Percentiles rank a stretch among this genome's conserved stretches.
Conservation (phyloP, 2,888 invertebrate species). For the Lasioglossum lativentre region DNA sequence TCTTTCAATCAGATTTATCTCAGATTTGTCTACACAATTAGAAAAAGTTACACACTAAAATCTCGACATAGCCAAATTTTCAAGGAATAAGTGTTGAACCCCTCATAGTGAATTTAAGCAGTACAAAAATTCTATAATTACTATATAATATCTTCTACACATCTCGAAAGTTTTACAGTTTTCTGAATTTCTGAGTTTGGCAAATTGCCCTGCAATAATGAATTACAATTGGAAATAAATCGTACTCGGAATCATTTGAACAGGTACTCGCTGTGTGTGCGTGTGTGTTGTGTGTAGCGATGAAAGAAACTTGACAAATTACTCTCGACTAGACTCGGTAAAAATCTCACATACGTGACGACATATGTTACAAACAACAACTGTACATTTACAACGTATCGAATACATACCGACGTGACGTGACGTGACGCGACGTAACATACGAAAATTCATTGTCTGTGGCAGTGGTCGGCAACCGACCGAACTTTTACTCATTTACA, state of each 20-base stretch:
- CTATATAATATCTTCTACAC: neutral
- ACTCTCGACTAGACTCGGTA: conserved; percentile 60
- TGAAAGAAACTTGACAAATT: conserved; percentile 38
- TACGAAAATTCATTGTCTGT: conserved; percentile 16
- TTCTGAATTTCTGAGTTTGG: neutral
- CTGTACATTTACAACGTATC: conserved; percentile 41
- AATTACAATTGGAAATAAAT: conserved; percentile 35
- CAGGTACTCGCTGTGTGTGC: conserved; percentile 61
- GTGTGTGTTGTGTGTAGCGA: conserved; percentile 28
- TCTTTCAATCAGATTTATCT: too few species aligned
- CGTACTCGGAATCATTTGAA: conserved; percentile 56
- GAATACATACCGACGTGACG: conserved; percentile 21
- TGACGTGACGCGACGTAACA: too few species aligned
- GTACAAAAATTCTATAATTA: neutral
- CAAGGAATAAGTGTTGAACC: neutral
- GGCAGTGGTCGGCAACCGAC: conserved; percentile 16
- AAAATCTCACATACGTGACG: conserved; percentile 28
- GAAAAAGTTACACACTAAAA: too few species aligned
- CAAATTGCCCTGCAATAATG: neutral
- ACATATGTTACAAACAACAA: conserved; percentile 45
- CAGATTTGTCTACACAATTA: too few species aligned
- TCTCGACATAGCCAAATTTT: neutral
- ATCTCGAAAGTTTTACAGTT: neutral
- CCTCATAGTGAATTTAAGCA: neutral
- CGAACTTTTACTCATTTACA: conserved; percentile 16